Conservation (phyloP, 2,113 vertebrate genomes). For the Cebidichthys violaceus region DNA sequence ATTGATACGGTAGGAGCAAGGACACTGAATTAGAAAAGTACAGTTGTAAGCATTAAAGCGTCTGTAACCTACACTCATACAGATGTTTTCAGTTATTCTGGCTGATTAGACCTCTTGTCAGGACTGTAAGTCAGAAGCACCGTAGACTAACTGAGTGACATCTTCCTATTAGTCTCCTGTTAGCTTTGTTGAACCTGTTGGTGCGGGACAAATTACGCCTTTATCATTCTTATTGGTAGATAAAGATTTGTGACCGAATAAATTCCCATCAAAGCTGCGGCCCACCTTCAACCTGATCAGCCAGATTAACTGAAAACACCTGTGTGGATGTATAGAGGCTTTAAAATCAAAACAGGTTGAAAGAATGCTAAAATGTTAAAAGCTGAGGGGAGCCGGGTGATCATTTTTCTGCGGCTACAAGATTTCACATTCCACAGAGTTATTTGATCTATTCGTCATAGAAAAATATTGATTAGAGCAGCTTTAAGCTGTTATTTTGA, state of each 20-base stretch:
- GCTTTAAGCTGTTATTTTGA: neutral
- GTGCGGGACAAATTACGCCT: neutral
- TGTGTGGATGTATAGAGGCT: neutral
- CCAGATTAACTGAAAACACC: neutral
- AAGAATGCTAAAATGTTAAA: neutral
- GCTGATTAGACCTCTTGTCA: too few relatives aligned
- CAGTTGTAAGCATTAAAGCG: neutral
- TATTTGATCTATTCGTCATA: neutral
- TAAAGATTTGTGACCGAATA: neutral
- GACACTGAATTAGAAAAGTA: neutral
- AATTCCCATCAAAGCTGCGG: neutral
- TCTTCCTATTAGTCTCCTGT: neutral
- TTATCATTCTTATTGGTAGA: neutral
- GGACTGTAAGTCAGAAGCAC: too few relatives aligned
- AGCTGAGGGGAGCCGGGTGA: neutral
- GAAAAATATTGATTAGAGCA: neutral
- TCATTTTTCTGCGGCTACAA: neutral
- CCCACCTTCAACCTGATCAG: neutral
- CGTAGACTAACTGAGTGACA: neutral
- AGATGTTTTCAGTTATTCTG: too few relatives aligned
- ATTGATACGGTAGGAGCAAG: neutral
- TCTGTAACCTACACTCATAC: too few relatives aligned
- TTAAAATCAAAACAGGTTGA: neutral
- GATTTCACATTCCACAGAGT: neutral
- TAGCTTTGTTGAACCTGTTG: neutral